Evolutionary conservation across 2,113 vertebrate species (phyloP), one percentile per base, ranked within the genome.

Genomic region (Brienomyrus longianalis): DNA sequence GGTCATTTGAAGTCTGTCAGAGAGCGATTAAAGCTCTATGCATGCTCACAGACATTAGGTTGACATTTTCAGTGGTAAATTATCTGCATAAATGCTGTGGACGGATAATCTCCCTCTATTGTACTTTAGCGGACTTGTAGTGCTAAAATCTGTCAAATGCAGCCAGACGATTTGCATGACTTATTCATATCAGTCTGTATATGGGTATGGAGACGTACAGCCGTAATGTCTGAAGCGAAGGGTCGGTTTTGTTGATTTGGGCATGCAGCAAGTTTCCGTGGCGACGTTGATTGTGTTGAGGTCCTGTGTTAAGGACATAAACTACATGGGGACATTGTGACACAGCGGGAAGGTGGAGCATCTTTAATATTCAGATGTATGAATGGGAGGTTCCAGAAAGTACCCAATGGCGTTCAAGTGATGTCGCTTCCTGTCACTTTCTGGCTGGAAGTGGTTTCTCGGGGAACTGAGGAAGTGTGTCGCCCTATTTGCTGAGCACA

Each of bases 111-210:
- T 52, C 48, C 48, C n/a, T 35, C 48, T 52, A 31, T n/a, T 47
- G 19, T 10, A 47, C 7, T 48, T 48, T 84, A 47, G 21, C 8
- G 19, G 39, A 7, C 45, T 84, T 86, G 17, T 27, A 52, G 19
- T 86, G 85, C 85, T 86, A 52, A 86, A 52, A 86, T 52, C 83
- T 84, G 83, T 47, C 45, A 48, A 84, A 84, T 43, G 35, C 83
- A 85, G 23, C 45, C 43, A 85, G 83, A 50, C 83, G 50, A n/a
- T 50, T 85, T 85, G 23, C 47, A 43, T 50, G 83, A 85, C 83
- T 85, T 85, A 85, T 85, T 50, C 47, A 50, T 48, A 85, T 50
- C 83, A 23, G 83, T 50, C 83, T n/a, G 83, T n/a, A 80, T 27
- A 43, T 6, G 74, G 31, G 74, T 80, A 80, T 43, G 35, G 31